phyloP scores from a whole-genome alignment of 2,888 invertebrate genomes.

The Zygaena filipendulae region DNA sequence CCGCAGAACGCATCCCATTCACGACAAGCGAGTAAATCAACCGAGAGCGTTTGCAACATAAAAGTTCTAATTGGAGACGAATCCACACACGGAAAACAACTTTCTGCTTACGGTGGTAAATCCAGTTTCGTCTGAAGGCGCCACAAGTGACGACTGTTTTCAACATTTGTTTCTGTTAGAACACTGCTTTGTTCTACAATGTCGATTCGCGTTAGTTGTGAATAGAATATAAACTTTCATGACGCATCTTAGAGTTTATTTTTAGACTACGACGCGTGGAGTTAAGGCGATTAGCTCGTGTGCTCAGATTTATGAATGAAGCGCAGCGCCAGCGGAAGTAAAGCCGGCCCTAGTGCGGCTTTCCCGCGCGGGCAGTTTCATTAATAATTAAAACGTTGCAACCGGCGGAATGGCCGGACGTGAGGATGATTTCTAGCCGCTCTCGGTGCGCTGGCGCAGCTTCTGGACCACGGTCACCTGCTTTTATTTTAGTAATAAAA shows the following conservation, averaged over 20 bases:
- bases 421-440: slow-evolving; percentile 60
- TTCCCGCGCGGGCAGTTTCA: slow-evolving; percentile 64
- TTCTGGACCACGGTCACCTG: slow-evolving; percentile 25
- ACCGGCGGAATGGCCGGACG: slow-evolving; percentile 63
- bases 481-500: no score
- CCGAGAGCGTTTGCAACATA: slow-evolving; percentile 39
- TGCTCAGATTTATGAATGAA: slow-evolving; percentile 62
- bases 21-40: slow-evolving; percentile 61
- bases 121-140: slow-evolving; percentile 57
- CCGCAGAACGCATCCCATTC: slow-evolving; percentile 62
- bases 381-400: slow-evolving; percentile 65
- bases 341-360: slow-evolving; percentile 62
- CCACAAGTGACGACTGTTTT: slow-evolving; percentile 57
- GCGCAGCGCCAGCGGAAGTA: slow-evolving; percentile 64
- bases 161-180: slow-evolving; percentile 49
- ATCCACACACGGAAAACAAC: slow-evolving; percentile 57
- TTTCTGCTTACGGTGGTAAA: slow-evolving; percentile 50
- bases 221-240: no score
- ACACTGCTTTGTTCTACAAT: slow-evolving; percentile 22
- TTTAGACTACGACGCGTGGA: no score
- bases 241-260: no score
- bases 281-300: slow-evolving; percentile 26
- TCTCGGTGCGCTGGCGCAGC: slow-evolving; percentile 35
- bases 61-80: slow-evolving; percentile 38
- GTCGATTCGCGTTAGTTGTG: slow-evolving; percentile 18